phyloP scores from a whole-genome alignment of 2,113 vertebrate species.

The Podocnemis expansa region DNA sequence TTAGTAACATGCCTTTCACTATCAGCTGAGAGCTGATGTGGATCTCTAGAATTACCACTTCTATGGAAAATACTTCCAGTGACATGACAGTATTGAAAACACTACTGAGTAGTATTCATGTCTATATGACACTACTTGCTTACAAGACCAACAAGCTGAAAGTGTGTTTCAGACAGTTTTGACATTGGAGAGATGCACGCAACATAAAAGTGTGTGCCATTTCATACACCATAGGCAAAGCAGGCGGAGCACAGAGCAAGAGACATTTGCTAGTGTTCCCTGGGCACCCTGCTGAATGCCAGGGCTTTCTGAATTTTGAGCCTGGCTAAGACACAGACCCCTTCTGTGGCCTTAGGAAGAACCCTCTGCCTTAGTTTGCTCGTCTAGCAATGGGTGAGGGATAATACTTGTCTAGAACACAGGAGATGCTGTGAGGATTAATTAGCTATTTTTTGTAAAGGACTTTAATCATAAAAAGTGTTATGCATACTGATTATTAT shows the following conservation, averaged over 20 bases:
- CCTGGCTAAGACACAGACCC: background rate
- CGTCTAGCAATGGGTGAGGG: background rate
- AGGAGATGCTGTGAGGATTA: background rate
- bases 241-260: background rate
- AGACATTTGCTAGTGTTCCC: background rate
- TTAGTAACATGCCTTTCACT: background rate
- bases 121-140: background rate
- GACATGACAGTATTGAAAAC: background rate
- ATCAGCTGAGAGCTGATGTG: background rate
- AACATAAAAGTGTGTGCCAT: background rate
- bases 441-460: background rate
- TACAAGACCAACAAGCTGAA: slow-evolving; percentile 2
- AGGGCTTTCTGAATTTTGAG: slow-evolving; percentile 4
- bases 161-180: background rate
- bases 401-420: background rate
- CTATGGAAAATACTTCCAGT: accelerated
- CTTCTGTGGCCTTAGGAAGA: background rate
- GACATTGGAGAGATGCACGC: background rate
- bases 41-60: background rate
- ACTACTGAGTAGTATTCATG: background rate
- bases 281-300: background rate
- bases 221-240: background rate
- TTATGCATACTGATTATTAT: background rate
- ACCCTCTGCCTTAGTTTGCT: background rate
- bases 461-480: background rate